A percentile compares a stretch with the other conserved stretches of the same genome.
phyloP scores from a whole-genome alignment of 2,113 vertebrate genomes.

The Xenopus borealis region DNA sequence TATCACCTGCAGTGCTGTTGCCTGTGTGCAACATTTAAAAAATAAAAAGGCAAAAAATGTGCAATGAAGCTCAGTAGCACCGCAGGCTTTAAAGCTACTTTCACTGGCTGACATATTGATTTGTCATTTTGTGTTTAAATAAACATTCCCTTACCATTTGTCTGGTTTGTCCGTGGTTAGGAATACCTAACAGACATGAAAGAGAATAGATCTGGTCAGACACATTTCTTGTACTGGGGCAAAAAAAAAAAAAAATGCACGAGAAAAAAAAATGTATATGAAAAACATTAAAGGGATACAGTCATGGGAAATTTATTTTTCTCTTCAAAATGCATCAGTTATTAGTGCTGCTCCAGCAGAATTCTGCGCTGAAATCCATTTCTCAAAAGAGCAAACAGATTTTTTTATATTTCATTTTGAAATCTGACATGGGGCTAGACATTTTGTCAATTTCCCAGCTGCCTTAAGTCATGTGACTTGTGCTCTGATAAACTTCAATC shows the following conservation, averaged over 20 bases:
- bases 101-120: slow-evolving; percentile 2
- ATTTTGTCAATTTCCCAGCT: too few relatives aligned
- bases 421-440: too few relatives aligned
- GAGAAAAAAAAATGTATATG: background rate
- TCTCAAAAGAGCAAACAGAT: too few relatives aligned
- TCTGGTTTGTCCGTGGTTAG: slow-evolving; percentile 80
- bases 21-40: background rate
- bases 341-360: too few relatives aligned
- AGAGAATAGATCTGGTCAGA: slow-evolving; percentile 62
- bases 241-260: background rate
- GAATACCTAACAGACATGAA: slow-evolving; percentile 73
- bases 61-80: background rate
- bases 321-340: too few relatives aligned
- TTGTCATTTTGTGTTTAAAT: slow-evolving; percentile 14
- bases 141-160: slow-evolving; percentile 76
- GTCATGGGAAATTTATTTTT: too few relatives aligned
- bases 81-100: slow-evolving; percentile 1
- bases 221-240: slow-evolving; percentile 18
- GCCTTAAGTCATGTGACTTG: too few relatives aligned
- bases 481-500: too few relatives aligned
- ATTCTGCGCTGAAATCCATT: too few relatives aligned
- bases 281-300: too few relatives aligned
- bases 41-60: background rate
- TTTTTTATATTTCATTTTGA: too few relatives aligned
- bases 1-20: background rate